Evolutionary conservation across 1,140 invertebrate species (phyloP), one percentile per base, ranked within the genome.

Genomic region (Drosophila pallidifrons): DNA sequence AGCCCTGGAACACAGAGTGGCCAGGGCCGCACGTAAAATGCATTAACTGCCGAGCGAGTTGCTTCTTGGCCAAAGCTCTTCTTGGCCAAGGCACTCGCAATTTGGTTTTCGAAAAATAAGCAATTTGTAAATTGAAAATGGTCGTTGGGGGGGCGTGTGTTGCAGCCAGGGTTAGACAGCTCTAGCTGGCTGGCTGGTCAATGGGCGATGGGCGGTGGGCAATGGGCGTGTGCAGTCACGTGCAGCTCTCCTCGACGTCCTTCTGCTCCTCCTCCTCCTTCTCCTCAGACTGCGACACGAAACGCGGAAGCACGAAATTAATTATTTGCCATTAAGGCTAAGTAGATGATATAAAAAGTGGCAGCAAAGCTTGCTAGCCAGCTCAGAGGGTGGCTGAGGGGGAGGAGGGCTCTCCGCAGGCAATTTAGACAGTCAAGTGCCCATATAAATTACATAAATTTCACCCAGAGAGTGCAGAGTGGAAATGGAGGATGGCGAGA

Each of bases 361-460:
- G 72, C 60, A 79, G 72, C 74, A 83, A 55, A 81, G 79, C 71
- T 54, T 35, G 61, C 38, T 41, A 59, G 68, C 32, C 20, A 52
- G 11, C 5, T n/a, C 11, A 3, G 46, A 6, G 8, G 10, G 3
- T 25, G 49, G 25, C 20, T n/a, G 49, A 8, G 1, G 5, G 43
- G 11, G 7, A 32, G 25, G 57, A n/a, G 47, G 25, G 60, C 76
- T 75, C 74, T 82, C 75, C 82, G 86, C 89, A 90, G 91, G 91
- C 91, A 92, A 92, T 92, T 92, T 92, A 92, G 85, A 86, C 88
- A 91, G 91, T 92, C 91, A 92, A 92, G 91, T 92, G 91, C 88
- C 88, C 91, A 92, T 92, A 92, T 92, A 92, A 92, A 92, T 92
- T 92, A 92, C 91, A 92, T 92, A 89, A 92, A 92, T 91, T 92